phyloP scores from a whole-genome alignment of 2,797 vertebrate genomes.

The Pseudochirops cupreus region DNA sequence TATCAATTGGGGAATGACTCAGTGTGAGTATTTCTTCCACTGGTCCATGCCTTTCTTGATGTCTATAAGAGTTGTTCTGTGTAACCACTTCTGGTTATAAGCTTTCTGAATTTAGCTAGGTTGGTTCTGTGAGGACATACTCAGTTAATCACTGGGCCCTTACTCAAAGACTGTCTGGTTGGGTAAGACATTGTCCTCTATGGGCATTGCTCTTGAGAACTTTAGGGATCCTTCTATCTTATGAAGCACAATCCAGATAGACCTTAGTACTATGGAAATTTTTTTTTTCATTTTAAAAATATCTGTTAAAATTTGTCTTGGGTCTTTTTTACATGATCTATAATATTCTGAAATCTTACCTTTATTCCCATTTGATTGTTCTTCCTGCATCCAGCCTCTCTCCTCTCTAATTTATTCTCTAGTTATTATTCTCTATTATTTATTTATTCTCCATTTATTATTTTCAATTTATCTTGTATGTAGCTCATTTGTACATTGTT shows the following conservation, averaged over 20 bases:
- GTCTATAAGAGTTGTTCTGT: not conserved
- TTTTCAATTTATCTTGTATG: not conserved
- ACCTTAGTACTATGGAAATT: not conserved
- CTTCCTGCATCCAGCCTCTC: not conserved
- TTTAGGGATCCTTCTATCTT: not conserved
- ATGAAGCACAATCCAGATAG: not conserved
- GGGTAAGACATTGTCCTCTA: not conserved
- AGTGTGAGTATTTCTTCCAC: not conserved
- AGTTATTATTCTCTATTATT: no score
- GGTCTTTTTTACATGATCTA: not conserved
- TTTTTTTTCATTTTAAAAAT: not conserved
- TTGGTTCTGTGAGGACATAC: not conserved
- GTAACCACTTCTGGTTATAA: not conserved
- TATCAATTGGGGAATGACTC: no score
- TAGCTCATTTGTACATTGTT: not conserved
- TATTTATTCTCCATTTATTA: not conserved
- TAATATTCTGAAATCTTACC: not conserved
- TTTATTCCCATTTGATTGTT: not conserved
- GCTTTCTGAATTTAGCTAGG: not conserved
- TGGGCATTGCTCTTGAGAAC: not conserved
- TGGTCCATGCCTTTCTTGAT: not conserved
- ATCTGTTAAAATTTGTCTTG: not conserved
- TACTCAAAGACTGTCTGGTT: not conserved
- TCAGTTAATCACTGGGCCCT: not conserved
- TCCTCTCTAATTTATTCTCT: not conserved